A percentile compares a stretch with the other conserved stretches of the same genome.
Evolutionary conservation across 2,113 vertebrate species (phyloP).

Genomic region (Bettongia penicillata): DNA sequence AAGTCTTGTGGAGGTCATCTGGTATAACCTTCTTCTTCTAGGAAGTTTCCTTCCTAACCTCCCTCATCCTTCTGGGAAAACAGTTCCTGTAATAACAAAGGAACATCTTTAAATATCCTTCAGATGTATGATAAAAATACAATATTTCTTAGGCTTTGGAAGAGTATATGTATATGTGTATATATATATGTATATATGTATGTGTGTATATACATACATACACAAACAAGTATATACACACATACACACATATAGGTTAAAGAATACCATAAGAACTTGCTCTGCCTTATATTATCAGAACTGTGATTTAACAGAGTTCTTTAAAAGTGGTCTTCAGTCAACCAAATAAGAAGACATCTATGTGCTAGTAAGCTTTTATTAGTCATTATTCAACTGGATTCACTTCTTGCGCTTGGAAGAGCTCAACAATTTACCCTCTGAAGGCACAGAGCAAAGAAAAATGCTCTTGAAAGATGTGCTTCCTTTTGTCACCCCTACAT

Average conservation of each 20-base stretch:
- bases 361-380: not conserved
- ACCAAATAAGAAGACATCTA: not conserved
- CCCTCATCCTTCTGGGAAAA: not conserved
- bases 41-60: not conserved
- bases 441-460: not conserved
- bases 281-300: not conserved
- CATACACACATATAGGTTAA: not conserved
- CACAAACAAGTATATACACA: not conserved
- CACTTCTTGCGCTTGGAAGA: not conserved
- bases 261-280: not conserved
- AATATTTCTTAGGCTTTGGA: not conserved
- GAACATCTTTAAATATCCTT: not conserved
- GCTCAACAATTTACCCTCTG: not conserved
- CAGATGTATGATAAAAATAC: not conserved
- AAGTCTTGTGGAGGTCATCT: not conserved
- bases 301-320: not conserved
- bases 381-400: not conserved
- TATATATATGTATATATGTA: fast-evolving
- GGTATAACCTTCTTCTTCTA: not conserved
- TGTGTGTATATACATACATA: not conserved
- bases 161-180: too few species aligned
- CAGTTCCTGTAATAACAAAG: not conserved
- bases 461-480: not conserved
- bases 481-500: not conserved
- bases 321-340: not conserved